Percentiles rank a stretch among this genome's conserved stretches.
phyloP scores from a whole-genome alignment of 2,797 vertebrate genomes.

The Hoplostethus mediterraneus region DNA sequence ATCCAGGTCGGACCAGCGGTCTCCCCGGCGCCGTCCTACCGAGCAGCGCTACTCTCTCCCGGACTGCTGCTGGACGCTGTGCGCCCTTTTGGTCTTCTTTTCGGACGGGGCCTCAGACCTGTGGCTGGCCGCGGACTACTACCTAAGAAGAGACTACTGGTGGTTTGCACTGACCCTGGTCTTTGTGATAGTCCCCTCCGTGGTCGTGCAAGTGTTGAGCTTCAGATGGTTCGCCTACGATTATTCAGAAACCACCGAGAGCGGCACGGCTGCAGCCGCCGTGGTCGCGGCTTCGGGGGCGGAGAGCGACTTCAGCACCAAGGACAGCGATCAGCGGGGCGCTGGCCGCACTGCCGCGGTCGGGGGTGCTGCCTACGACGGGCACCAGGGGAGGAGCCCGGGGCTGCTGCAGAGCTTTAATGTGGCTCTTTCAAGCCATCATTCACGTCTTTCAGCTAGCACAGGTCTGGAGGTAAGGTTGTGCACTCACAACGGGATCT shows the following conservation, averaged over 20 bases:
- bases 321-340: slow-evolving; percentile 86
- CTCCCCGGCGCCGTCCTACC: slow-evolving; percentile 65
- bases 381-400: slow-evolving; percentile 75
- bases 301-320: slow-evolving; percentile 84
- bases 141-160: slow-evolving; percentile 87
- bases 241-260: slow-evolving; percentile 79
- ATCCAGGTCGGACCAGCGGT: slow-evolving; percentile 70
- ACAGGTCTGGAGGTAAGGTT: slow-evolving; percentile 94
- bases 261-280: slow-evolving; percentile 79
- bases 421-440: slow-evolving; percentile 91
- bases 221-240: slow-evolving; percentile 97
- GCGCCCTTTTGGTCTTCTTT: slow-evolving; percentile 95
- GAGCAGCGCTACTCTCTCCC: slow-evolving; percentile 85
- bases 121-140: slow-evolving; percentile 98
- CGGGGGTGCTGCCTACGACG: slow-evolving; percentile 69
- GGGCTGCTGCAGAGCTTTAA: slow-evolving; percentile 91
- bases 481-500: slow-evolving; percentile 14
- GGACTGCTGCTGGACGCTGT: slow-evolving; percentile 95
- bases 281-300: slow-evolving; percentile 78
- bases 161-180: slow-evolving; percentile 94
- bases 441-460: slow-evolving; percentile 94
- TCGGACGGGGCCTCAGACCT: slow-evolving; percentile 98
- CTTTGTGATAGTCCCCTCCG: slow-evolving; percentile 93
- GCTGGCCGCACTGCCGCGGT: slow-evolving; percentile 75
- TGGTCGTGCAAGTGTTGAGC: slow-evolving; percentile 94